Conservation (phyloP, 2,797 vertebrate species). For the Philypnodon macrostomus region DNA sequence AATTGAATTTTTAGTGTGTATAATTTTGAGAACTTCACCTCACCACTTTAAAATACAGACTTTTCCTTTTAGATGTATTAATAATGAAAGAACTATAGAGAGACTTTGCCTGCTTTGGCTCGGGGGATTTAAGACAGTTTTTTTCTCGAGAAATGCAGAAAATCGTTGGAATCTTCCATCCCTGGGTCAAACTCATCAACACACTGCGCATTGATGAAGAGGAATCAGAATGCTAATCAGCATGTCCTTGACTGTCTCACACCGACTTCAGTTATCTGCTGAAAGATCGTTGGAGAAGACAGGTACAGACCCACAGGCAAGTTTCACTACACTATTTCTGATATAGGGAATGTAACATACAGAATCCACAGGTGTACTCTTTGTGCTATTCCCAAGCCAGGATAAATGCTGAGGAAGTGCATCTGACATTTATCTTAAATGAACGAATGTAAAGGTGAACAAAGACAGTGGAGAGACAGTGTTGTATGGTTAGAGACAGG, state of each 20-base stretch:
- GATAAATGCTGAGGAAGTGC: neutral
- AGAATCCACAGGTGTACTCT: neutral
- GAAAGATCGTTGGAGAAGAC: constrained; percentile 36
- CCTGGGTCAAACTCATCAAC: constrained; percentile 72
- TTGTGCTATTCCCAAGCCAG: neutral
- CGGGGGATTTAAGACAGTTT: constrained; percentile 38
- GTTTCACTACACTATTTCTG: constrained; percentile 20
- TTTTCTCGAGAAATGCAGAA: constrained; percentile 58
- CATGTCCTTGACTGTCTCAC: constrained; percentile 61
- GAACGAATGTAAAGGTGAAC: no score
- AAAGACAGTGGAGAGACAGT: no score
- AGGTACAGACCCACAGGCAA: constrained; percentile 16
- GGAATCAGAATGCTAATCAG: constrained; percentile 61
- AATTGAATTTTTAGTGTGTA: constrained; percentile 54
- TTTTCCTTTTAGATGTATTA: constrained; percentile 71
- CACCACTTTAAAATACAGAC: constrained; percentile 61
- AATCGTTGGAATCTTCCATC: constrained; percentile 57
- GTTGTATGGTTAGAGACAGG: no score
- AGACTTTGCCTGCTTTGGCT: constrained; percentile 41
- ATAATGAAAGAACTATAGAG: constrained; percentile 62
- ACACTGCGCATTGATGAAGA: constrained; percentile 50
- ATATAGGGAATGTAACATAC: neutral
- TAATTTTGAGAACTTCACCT: constrained; percentile 57
- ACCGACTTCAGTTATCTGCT: constrained; percentile 37
- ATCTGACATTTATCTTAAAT: no score